These are phyloP conservation scores for Phocides pigmalion DNA, from an alignment of 1,140 invertebrate species.

Conservation along the genomic window DNA sequence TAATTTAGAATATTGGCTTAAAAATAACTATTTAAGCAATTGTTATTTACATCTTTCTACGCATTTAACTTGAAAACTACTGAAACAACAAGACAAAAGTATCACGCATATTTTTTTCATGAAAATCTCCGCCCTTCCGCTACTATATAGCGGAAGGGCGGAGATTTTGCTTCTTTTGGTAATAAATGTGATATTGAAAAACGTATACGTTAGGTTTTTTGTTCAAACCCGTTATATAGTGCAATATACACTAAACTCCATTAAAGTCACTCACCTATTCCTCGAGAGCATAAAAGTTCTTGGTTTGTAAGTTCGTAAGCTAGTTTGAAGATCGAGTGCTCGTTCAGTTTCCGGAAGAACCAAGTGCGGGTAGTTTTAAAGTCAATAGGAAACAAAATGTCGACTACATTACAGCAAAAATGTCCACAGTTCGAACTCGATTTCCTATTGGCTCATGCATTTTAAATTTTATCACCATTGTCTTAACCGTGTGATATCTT, in stretches of 20 bases:
- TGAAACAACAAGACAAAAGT: too few relatives aligned
- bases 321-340: conserved; percentile 44
- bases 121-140: too few relatives aligned
- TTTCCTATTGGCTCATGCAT: conserved; percentile 22
- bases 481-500: background rate
- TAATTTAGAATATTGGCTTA: too few relatives aligned
- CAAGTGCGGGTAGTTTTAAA: conserved; percentile 37
- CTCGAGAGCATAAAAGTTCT: conserved; percentile 13
- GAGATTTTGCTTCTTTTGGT: too few relatives aligned
- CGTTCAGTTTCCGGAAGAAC: conserved; percentile 35
- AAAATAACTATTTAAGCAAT: too few relatives aligned
- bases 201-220: too few relatives aligned
- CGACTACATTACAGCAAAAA: conserved; percentile 37
- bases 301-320: conserved; percentile 36
- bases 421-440: conserved; percentile 35
- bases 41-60: too few relatives aligned
- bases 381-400: conserved; percentile 46
- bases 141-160: too few relatives aligned
- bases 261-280: conserved; percentile 13
- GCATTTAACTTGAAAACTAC: too few relatives aligned
- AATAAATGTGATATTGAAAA: too few relatives aligned
- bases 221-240: too few relatives aligned
- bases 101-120: too few relatives aligned
- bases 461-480: conserved; percentile 34
- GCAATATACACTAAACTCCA: background rate